A percentile compares a stretch with the other conserved stretches of the same genome.
Conservation (phyloP, 2,113 vertebrate genomes). For the Tenebrosternarchus preto region DNA sequence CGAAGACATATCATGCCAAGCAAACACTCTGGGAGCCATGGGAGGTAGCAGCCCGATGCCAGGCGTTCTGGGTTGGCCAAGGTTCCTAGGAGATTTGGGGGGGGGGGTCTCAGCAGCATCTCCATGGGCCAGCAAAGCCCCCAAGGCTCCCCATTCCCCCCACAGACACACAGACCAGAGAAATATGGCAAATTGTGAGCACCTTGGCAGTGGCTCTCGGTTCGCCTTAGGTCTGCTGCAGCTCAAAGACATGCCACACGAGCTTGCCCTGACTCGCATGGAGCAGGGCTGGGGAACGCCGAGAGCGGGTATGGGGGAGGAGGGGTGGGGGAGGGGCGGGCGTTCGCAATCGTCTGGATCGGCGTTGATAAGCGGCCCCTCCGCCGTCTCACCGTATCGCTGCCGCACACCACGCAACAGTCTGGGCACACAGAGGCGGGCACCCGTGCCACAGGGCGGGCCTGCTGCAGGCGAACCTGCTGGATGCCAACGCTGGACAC, state of each 20-base stretch:
- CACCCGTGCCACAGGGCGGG: slow-evolving; percentile 59
- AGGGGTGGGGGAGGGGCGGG: slow-evolving; percentile 61
- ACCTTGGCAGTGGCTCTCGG: slow-evolving; percentile 68
- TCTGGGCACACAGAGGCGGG: slow-evolving; percentile 38
- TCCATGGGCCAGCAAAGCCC: slow-evolving; percentile 77
- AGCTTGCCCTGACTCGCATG: slow-evolving; percentile 72
- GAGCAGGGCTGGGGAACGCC: slow-evolving; percentile 68
- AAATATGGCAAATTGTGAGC: slow-evolving; percentile 73
- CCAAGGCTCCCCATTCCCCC: slow-evolving; percentile 66
- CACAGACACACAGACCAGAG: no score
- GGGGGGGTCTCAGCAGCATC: slow-evolving; percentile 65
- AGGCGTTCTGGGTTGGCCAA: slow-evolving; percentile 73
- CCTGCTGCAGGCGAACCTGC: slow-evolving; percentile 63
- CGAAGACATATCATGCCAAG: slow-evolving; percentile 76
- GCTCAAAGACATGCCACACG: slow-evolving; percentile 69
- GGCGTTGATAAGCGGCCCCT: slow-evolving; percentile 75
- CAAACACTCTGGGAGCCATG: slow-evolving; percentile 73
- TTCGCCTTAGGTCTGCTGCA: slow-evolving; percentile 72
- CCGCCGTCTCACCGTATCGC: slow-evolving; percentile 76
- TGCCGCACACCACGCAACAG: slow-evolving; percentile 66
- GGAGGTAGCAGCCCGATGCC: slow-evolving; percentile 57
- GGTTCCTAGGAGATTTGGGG: slow-evolving; percentile 67
- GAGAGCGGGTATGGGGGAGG: no score
- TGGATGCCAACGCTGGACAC: slow-evolving; percentile 75
- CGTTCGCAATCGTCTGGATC: slow-evolving; percentile 81